A percentile compares a stretch with the other conserved stretches of the same genome.
Evolutionary conservation across 2,888 invertebrate species (phyloP).

Genomic region (Acanthoscelides obtectus): DNA sequence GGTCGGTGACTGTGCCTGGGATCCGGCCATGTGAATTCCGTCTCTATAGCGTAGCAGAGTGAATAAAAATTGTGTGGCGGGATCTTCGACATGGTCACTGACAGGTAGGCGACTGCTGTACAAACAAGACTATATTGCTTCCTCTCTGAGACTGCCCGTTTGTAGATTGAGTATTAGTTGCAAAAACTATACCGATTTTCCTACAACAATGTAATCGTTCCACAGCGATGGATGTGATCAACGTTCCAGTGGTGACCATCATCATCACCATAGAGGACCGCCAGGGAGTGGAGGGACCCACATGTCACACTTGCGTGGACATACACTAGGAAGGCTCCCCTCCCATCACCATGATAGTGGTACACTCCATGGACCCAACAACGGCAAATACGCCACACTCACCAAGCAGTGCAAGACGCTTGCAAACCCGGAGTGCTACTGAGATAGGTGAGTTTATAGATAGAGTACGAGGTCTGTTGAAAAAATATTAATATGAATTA

Average conservation of each 20-base stretch:
- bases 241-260: constrained; percentile 43
- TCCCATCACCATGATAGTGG: constrained; percentile 58
- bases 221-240: constrained; percentile 49
- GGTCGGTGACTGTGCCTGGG: too few relatives aligned
- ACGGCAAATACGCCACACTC: constrained; percentile 90
- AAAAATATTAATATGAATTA: too few relatives aligned
- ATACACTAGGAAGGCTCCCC: constrained; percentile 64
- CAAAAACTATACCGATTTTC: neutral
- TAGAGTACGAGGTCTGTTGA: too few relatives aligned
- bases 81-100: too few relatives aligned
- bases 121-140: too few relatives aligned
- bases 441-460: constrained; percentile 59
- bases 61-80: too few relatives aligned
- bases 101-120: too few relatives aligned
- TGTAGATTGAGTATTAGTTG: too few relatives aligned
- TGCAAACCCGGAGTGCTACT: constrained; percentile 92
- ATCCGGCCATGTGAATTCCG: too few relatives aligned
- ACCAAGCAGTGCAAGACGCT: constrained; percentile 95
- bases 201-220: neutral
- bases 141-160: too few relatives aligned
- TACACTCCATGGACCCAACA: constrained; percentile 61
- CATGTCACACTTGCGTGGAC: constrained; percentile 50
- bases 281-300: constrained; percentile 35
- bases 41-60: too few relatives aligned
- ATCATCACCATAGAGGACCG: neutral